Percentiles rank a stretch among this genome's conserved stretches.
These are phyloP conservation scores for Megaceryle torquata DNA, from an alignment of 2,113 vertebrate species.

Conservation along the genomic window DNA sequence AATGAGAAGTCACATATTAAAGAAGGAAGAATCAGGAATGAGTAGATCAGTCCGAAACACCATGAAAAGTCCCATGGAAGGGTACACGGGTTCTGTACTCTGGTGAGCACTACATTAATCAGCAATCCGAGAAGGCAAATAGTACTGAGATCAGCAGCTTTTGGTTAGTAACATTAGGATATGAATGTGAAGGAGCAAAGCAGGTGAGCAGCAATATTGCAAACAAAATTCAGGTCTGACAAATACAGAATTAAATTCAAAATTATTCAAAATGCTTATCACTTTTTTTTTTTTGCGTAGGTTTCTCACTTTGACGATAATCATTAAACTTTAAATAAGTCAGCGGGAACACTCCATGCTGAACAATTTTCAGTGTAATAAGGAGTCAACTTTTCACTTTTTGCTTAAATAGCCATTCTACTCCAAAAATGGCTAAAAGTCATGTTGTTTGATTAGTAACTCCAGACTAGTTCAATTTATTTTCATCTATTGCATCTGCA, in stretches of 20 bases:
- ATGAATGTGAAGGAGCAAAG: background rate
- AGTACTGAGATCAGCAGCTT: background rate
- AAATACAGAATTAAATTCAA: background rate
- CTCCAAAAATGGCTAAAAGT: background rate
- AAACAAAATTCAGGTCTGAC: background rate
- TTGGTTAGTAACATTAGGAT: background rate
- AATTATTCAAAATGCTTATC: background rate
- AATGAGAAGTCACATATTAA: background rate
- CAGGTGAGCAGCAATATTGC: background rate
- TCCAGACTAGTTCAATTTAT: background rate
- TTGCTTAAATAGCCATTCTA: background rate
- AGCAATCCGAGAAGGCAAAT: background rate
- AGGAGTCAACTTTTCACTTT: background rate
- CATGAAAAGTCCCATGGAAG: background rate
- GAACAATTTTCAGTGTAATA: background rate
- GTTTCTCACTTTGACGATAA: background rate
- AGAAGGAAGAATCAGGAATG: background rate
- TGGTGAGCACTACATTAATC: background rate
- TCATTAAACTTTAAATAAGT: background rate
- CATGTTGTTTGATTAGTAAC: background rate
- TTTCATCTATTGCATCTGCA: background rate
- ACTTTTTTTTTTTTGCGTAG: background rate
- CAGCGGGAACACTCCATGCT: background rate
- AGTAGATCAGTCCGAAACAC: background rate
- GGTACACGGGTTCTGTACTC: background rate